Evolutionary conservation across 1,140 invertebrate genomes (phyloP), one percentile per base, ranked within the genome.

Genomic region (Eumaeus atala): DNA sequence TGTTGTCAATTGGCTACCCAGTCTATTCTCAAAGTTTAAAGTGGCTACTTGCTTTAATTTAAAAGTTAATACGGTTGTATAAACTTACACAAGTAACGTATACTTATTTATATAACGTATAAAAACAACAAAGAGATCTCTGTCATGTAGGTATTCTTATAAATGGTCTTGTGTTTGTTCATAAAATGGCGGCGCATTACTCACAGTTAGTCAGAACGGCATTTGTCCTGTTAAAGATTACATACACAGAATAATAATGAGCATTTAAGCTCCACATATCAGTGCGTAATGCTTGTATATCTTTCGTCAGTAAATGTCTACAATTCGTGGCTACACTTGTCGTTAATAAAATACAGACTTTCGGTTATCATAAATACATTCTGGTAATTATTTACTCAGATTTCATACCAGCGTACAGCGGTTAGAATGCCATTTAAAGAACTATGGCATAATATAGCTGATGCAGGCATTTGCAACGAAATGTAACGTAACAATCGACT

Each of bases 351-450:
- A 16, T 44, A 44, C 12, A 28, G 21, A 28, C 21, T 28, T 28
- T 28, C 21, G 6, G 21, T 6, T 44, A 17, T 6, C 12, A 44
- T 40, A 44, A 40, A 40, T 9, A 16, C 16, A 17, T 44, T 44
- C 40, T 14, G 6, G 21, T 28, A 44, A 17, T 44, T 40, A 40
- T 40, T 40, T n/a, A 40, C 38, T 40, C 6, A 40, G 5, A 35
- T 40, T 40, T 40, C 38, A 40, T 40, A 40, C 38, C n/a, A 21
- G 18, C 21, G 38, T 53, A 8, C 21, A 42, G 28, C 28, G 33
- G n/a, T 44, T 53, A 33, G 51, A 53, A 35, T 47, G 40, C 42
- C 38, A 44, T 16, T 33, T 17, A 34, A 47, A 16, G 40, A 53
- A 44, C 12, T 53, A 47, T 44, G 28, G 21, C 38, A 44, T 42